Base-by-base conservation (phyloP, 2,888 invertebrate species). In the Celastrina argiolus region DNA sequence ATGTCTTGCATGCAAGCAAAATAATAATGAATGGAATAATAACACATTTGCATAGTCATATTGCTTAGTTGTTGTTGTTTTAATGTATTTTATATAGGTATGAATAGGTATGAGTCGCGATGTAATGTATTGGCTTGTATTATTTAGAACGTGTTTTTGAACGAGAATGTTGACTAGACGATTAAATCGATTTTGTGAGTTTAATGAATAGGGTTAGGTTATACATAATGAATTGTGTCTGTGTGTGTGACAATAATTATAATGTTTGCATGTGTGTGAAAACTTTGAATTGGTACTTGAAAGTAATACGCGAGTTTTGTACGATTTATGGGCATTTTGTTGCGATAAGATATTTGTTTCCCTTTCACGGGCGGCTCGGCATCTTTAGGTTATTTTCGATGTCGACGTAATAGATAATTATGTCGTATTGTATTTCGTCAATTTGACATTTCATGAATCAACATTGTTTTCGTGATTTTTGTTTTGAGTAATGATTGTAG, bases 81-180 rank as follows among this genome's bases (percentile, higher is more conserved):
- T 75, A 70, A 70, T 68, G 71, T 75, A 74, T 75, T 74, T 16
- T 74, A 56, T 75, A n/a, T n/a, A 26, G 34, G 22, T 58, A 14
- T 5, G 22, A 8, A 12, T 26, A 22, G 12, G 12, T 45, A 51
- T 22, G 3, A 51, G n/a, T n/a, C 22, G 22, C 22, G 22, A 12
- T 51, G 51, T 26, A 6, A 4, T 16, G 14, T 51, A 1, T 22
- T 22, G 22, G 5, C 51, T 51, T 12, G 36, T 36, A 36, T 12
- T 36, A 1, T 2, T 10, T 12, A 12, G 12, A 51, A 51, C 51
- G 14, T 51, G 51, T 51, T 51, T 51, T 12, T 18, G 18, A 45
- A 45, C 45, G 18, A 8, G n/a, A 42, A 42, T 42, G 4, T 7
- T 42, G 45, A 45, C 45, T 18, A 18, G 18, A 42, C 7, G 42